These are phyloP conservation scores for Protonibea diacanthus DNA, from an alignment of 2,797 vertebrate species.

Conservation along the genomic window DNA sequence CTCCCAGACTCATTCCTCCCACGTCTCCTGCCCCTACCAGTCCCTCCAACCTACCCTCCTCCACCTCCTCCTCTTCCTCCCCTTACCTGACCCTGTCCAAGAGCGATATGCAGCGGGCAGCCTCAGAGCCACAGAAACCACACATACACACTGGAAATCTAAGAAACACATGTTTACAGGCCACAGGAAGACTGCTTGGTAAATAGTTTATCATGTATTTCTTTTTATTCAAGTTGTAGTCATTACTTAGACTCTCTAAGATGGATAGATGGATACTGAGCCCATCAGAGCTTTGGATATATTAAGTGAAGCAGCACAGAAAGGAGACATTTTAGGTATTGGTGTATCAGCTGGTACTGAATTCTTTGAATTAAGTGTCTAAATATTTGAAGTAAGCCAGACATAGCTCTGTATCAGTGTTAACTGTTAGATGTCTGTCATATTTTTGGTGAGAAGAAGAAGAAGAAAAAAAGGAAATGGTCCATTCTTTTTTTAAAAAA, in stretches of 20 bases:
- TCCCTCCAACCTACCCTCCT: slow-evolving; percentile 73
- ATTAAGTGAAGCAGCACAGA: background rate
- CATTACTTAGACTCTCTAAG: background rate
- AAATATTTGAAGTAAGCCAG: slow-evolving; percentile 12
- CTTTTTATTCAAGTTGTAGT: background rate
- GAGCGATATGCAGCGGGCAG: slow-evolving; percentile 92
- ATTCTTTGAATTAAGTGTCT: background rate
- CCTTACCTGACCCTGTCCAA: slow-evolving; percentile 81
- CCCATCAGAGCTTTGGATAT: background rate
- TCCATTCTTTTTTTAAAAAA: slow-evolving; percentile 24
- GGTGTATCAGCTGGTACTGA: slow-evolving; percentile 19
- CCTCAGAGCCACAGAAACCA: slow-evolving; percentile 89
- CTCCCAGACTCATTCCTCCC: slow-evolving; percentile 64
- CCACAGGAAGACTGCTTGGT: slow-evolving; percentile 9
- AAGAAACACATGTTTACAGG: slow-evolving; percentile 29
- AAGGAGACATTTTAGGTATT: background rate
- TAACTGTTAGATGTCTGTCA: slow-evolving; percentile 3
- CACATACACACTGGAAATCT: slow-evolving; percentile 27
- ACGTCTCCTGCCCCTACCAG: slow-evolving; percentile 53
- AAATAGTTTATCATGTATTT: background rate
- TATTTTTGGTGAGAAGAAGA: background rate
- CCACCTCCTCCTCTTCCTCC: slow-evolving; percentile 46
- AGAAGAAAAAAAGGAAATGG: slow-evolving; percentile 18
- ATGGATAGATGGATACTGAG: slow-evolving; percentile 3
- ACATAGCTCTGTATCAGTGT: slow-evolving; percentile 24